Evolutionary conservation across 2,113 vertebrate genomes (phyloP).

Genomic region (Excalfactoria chinensis): DNA sequence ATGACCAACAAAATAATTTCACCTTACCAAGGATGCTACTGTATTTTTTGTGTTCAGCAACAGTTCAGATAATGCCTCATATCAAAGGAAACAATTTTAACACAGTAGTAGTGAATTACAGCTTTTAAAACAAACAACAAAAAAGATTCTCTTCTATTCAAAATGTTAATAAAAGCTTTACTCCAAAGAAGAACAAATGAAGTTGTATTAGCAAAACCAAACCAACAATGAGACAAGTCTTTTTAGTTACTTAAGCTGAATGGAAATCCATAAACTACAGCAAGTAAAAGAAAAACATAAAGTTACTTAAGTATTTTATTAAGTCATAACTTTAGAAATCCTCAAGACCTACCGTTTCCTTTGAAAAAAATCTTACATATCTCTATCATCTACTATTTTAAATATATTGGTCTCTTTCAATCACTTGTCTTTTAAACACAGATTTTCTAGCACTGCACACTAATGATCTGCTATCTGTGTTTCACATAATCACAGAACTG

Average conservation of each 20-base stretch:
- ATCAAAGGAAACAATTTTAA: background rate
- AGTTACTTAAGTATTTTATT: background rate
- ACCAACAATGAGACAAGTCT: background rate
- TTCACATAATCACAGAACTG: too few relatives aligned
- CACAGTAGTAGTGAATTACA: background rate
- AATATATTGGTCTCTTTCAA: background rate
- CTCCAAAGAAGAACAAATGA: background rate
- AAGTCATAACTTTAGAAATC: background rate
- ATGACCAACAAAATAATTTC: background rate
- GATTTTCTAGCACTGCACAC: background rate
- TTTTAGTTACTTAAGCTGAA: background rate
- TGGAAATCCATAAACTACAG: background rate
- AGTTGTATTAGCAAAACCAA: background rate
- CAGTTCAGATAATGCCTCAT: background rate
- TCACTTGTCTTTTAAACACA: background rate
- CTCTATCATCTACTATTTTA: background rate
- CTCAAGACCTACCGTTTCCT: background rate
- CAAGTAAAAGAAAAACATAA: background rate
- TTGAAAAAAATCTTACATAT: background rate
- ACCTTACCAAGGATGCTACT: background rate
- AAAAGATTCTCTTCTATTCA: background rate
- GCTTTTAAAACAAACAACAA: background rate
- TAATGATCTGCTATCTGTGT: background rate
- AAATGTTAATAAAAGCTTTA: background rate
- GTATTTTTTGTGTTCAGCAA: background rate